Percentiles rank a stretch among this genome's conserved stretches.
These are phyloP conservation scores for Dusona sp. DNA, from an alignment of 2,888 invertebrate species.

Conservation along the genomic window DNA sequence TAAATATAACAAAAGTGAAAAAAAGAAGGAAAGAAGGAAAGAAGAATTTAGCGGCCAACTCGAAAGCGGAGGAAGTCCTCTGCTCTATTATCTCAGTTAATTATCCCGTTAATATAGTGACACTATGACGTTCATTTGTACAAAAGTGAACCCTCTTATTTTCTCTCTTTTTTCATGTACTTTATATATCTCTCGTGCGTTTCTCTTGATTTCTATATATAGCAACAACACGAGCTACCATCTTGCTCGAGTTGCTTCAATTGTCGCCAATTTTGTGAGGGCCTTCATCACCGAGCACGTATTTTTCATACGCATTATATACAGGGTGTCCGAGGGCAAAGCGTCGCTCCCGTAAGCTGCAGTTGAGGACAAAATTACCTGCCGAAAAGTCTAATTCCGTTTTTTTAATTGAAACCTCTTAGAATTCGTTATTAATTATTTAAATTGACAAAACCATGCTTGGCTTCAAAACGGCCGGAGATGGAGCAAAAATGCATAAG, in stretches of 20 bases:
- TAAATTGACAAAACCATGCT: background rate
- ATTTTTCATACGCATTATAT: slow-evolving; percentile 10
- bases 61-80: slow-evolving; percentile 20
- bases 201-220: slow-evolving; percentile 66
- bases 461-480: background rate
- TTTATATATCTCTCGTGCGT: slow-evolving; percentile 51
- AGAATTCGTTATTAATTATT: background rate
- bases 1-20: slow-evolving; percentile 16
- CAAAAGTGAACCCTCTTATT: slow-evolving; percentile 17
- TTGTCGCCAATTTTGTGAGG: slow-evolving; percentile 70
- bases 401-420: background rate
- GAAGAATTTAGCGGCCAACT: slow-evolving; percentile 31
- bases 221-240: slow-evolving; percentile 53
- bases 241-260: slow-evolving; percentile 68
- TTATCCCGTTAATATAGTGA: slow-evolving; percentile 54
- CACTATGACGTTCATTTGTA: slow-evolving; percentile 35
- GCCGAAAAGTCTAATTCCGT: background rate
- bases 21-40: slow-evolving; percentile 5
- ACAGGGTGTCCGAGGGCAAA: background rate
- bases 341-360: background rate
- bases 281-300: slow-evolving; percentile 18
- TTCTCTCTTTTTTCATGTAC: slow-evolving; percentile 32
- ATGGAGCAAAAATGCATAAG: background rate
- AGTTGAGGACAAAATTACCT: background rate
- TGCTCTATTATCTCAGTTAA: slow-evolving; percentile 63